Percentiles rank a stretch among this genome's conserved stretches.
Conservation (phyloP, 2,113 vertebrate species). For the Nesoenas mayeri region DNA sequence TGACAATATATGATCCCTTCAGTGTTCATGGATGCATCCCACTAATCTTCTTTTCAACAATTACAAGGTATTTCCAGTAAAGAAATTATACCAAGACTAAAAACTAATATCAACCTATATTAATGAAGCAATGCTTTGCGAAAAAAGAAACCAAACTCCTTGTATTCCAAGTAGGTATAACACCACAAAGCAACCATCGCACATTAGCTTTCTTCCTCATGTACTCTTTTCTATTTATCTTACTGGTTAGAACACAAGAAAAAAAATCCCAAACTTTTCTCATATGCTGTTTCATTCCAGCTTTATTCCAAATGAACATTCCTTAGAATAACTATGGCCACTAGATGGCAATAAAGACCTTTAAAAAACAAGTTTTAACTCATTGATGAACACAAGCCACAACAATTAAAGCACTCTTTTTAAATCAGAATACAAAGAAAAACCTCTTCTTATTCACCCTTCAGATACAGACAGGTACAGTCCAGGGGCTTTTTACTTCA, state of each 20-base stretch:
- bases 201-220: not conserved
- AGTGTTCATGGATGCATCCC: not conserved
- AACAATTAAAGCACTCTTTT: not conserved
- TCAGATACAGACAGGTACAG: not conserved
- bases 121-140: not conserved
- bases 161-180: not conserved
- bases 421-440: not conserved
- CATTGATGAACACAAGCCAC: not conserved
- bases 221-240: not conserved
- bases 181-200: not conserved
- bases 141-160: not conserved
- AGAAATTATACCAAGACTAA: not conserved
- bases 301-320: not conserved
- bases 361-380: not conserved
- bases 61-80: not conserved
- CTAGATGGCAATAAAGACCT: constrained; percentile 50
- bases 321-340: not conserved
- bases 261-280: not conserved
- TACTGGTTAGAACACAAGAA: not conserved
- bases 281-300: not conserved
- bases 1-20: not conserved
- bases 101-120: not conserved
- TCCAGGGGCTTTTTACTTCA: not conserved
- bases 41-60: not conserved
- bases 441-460: not conserved